Percentiles rank a stretch among this genome's conserved stretches.
Evolutionary conservation across 2,888 invertebrate species (phyloP).

Genomic region (Odontocolon sp.): DNA sequence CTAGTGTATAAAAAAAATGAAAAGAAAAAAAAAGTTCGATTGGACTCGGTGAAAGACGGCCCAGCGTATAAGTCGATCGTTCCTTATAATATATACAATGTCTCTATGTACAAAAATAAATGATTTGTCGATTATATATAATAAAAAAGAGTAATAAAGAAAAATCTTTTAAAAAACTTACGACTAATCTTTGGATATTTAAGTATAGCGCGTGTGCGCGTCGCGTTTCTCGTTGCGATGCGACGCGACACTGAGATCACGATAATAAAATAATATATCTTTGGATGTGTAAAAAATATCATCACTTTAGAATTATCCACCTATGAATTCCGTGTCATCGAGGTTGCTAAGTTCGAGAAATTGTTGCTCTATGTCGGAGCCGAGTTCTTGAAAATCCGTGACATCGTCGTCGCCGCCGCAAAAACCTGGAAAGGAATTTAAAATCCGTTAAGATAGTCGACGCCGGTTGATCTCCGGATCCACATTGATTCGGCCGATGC

Average conservation of each 20-base stretch:
- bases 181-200: conserved; percentile 59
- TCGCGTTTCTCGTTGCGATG: not conserved
- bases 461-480: conserved; percentile 8
- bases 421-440: conserved; percentile 71
- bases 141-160: conserved; percentile 39
- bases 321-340: conserved; percentile 77
- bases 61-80: conserved; percentile 29
- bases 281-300: too few species aligned
- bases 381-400: conserved; percentile 76
- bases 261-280: conserved; percentile 36
- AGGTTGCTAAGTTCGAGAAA: conserved; percentile 78
- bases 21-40: conserved; percentile 3
- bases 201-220: not conserved
- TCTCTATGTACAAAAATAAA: conserved; percentile 75
- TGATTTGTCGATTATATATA: conserved; percentile 54
- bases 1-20: conserved; percentile 15
- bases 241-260: conserved; percentile 59
- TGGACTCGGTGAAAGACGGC: conserved; percentile 15
- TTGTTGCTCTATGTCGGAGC: conserved; percentile 78
- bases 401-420: conserved; percentile 70
- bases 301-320: conserved; percentile 64
- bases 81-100: conserved; percentile 65
- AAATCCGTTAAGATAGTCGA: not conserved
- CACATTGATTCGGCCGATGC: not conserved
- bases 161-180: conserved; percentile 39